Conservation (phyloP, 2,797 vertebrate genomes). For the Malurus splendens region DNA sequence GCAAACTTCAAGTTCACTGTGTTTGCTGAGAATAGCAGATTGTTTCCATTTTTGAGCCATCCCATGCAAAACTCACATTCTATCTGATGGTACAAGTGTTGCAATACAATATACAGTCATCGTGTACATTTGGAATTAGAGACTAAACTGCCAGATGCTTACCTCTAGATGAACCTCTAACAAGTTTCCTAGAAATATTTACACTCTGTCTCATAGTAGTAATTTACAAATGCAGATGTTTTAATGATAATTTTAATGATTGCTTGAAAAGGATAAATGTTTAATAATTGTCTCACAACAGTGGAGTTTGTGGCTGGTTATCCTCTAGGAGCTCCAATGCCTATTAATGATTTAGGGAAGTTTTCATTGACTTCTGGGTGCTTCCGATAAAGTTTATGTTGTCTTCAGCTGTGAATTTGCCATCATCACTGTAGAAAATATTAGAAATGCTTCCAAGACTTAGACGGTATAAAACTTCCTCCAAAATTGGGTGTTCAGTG, state of each 20-base stretch:
- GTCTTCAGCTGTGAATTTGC: background rate
- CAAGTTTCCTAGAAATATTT: background rate
- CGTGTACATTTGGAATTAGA: background rate
- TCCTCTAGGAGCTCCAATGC: background rate
- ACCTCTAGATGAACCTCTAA: background rate
- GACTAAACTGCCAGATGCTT: background rate
- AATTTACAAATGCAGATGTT: background rate
- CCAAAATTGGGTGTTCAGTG: background rate
- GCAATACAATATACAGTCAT: slow-evolving; percentile 60
- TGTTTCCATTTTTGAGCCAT: slow-evolving; percentile 59
- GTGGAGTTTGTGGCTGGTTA: background rate
- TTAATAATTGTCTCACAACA: background rate
- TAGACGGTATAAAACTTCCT: background rate
- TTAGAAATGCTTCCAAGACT: background rate
- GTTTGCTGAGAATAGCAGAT: slow-evolving; percentile 49
- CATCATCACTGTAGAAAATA: background rate
- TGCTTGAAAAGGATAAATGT: background rate
- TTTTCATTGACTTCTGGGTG: background rate
- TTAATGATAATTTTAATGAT: background rate
- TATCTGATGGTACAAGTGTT: slow-evolving; percentile 62
- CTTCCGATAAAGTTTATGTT: background rate
- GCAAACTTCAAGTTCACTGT: slow-evolving; percentile 42
- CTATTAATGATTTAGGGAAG: background rate
- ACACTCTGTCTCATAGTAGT: background rate
- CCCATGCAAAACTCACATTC: slow-evolving; percentile 53